These are phyloP conservation scores for Corythornis vintsioides DNA, from an alignment of 2,113 vertebrate species.

Conservation along the genomic window DNA sequence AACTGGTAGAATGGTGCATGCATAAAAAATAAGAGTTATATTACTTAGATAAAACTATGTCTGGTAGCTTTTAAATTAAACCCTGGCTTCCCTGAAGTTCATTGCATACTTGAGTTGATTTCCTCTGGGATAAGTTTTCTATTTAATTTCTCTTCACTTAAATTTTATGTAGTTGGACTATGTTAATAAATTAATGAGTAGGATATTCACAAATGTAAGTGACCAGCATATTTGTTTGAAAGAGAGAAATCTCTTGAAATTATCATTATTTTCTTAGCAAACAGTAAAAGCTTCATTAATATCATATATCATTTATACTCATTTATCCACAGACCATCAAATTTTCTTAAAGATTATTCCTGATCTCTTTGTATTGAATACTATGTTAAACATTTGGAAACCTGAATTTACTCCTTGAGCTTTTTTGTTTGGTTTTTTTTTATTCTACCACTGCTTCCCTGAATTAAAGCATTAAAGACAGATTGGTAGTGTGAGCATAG, in stretches of 20 bases:
- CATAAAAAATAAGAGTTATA: background rate
- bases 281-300: background rate
- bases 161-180: background rate
- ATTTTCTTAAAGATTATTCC: background rate
- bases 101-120: background rate
- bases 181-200: background rate
- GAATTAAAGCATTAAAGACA: background rate
- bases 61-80: slow-evolving; percentile 10
- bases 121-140: background rate
- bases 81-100: background rate
- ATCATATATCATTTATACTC: accelerated
- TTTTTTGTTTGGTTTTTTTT: background rate
- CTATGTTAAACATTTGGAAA: background rate
- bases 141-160: background rate
- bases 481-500: background rate
- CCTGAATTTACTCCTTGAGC: background rate
- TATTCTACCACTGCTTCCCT: background rate
- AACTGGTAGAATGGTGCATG: background rate
- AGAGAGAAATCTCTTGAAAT: background rate
- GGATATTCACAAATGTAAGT: background rate
- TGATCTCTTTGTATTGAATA: background rate
- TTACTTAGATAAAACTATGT: background rate
- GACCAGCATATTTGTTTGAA: background rate
- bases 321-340: background rate
- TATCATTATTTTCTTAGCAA: background rate